phyloP scores from a whole-genome alignment of 2,113 vertebrate species.

The Tamias sibiricus region DNA sequence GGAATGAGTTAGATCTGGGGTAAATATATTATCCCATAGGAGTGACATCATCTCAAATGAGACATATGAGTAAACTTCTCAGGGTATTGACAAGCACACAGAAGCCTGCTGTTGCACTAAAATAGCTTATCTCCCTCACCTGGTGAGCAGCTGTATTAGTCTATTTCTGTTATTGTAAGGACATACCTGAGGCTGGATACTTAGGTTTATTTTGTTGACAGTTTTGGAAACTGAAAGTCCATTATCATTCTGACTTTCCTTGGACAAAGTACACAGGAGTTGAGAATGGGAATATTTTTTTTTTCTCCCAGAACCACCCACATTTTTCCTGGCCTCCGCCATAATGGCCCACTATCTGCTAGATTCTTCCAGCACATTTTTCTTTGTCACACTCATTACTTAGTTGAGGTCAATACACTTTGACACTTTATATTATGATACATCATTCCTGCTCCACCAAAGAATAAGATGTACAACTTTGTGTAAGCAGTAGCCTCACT shows the following conservation, averaged over 20 bases:
- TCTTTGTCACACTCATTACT: not conserved
- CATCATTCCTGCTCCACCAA: not conserved
- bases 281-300: not conserved
- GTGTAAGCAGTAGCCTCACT: not conserved
- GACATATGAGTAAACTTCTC: not conserved
- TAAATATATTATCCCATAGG: not conserved
- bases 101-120: not conserved
- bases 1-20: not conserved
- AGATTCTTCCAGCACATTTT: not conserved
- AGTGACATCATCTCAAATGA: not conserved
- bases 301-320: not conserved
- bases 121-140: not conserved
- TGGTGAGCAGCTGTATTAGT: not conserved
- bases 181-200: not conserved
- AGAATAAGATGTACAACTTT: not conserved
- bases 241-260: not conserved
- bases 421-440: not conserved
- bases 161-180: not conserved
- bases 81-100: not conserved
- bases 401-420: not conserved
- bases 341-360: not conserved
- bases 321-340: rapidly evolving
- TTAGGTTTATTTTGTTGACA: not conserved
- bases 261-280: not conserved
- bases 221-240: not conserved